Base-by-base conservation (phyloP, 2,797 vertebrate species). In the Myripristis murdjan region DNA sequence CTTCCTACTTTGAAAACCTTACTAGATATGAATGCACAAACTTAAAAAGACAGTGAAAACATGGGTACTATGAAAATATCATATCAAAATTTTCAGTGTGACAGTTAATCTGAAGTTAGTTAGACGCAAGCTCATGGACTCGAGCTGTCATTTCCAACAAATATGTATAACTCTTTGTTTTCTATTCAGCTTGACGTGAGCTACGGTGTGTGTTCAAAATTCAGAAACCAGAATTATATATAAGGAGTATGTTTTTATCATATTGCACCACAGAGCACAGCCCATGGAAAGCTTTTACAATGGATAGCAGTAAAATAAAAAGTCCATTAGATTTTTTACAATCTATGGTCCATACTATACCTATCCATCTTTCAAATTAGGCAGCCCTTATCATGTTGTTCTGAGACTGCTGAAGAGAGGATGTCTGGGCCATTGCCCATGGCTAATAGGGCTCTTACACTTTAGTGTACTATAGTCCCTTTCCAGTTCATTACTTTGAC, bases 401-500 rank as follows among this genome's bases (percentile, higher is more conserved):
- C 55, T 55, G 66, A 68, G 70, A 58, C 3, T 81, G 63, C 66
- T 57, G 69, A 52, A 86, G 44, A 84, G 80, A 83, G 87, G 87
- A 88, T 84, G 83, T 90, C 59, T 67, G 82, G 80, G 60, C 67
- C 86, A 87, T 89, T 87, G 83, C 77, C 69, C 64, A 16, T 15
- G 41, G 69, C 39, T 44, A 72, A 72, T 71, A 69, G 64, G 73
- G 77, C 85, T 90, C 68, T 87, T 81, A 55, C 41, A 67, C 20
- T 16, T 43, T 44, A 89, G 82, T 76, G 68, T 84, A 69, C 83
- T 82, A 35, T n/a, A 68, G 72, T 44, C 53, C 9, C 55, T 73
- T 90, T 90, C 73, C 85, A 79, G 79, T 65, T 86, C 89, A 88
- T 89, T 92, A 90, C 82, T 74, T 72, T 54, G 53, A 83, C 71